phyloP scores from a whole-genome alignment of 2,888 invertebrate genomes.

The Syrphus vitripennis region DNA sequence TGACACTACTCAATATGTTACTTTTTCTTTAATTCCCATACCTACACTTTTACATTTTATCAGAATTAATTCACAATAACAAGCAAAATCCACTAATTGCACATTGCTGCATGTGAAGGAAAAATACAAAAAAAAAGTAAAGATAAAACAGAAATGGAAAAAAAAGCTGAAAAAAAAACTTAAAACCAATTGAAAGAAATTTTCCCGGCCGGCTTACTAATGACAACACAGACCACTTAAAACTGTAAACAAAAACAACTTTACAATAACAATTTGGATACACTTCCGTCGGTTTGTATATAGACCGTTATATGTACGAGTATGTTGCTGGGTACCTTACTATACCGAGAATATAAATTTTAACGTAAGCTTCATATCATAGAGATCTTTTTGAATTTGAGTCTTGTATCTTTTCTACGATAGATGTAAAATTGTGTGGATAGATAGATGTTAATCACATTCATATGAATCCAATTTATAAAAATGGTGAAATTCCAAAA shows the following conservation, averaged over 20 bases:
- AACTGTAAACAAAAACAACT: constrained; percentile 32
- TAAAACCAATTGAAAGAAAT: constrained; percentile 39
- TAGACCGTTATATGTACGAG: not conserved
- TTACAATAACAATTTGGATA: constrained; percentile 23
- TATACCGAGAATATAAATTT: not conserved
- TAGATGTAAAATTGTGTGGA: not conserved
- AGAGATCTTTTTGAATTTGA: not conserved
- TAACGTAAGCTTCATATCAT: not conserved
- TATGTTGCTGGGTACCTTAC: not conserved
- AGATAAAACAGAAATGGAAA: not conserved
- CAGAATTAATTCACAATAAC: constrained; percentile 49
- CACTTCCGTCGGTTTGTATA: constrained; percentile 31
- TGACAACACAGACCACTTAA: constrained; percentile 56
- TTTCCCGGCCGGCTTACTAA: constrained; percentile 49
- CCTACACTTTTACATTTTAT: constrained; percentile 6
- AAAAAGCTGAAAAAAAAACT: not conserved
- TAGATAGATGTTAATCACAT: constrained; percentile 34
- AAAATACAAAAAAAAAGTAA: not conserved
- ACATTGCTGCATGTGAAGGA: constrained; percentile 28
- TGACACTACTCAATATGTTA: constrained; percentile 39
- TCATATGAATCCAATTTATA: constrained; percentile 48
- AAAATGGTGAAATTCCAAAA: constrained; percentile 11
- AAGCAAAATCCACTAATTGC: constrained; percentile 51
- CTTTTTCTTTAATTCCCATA: constrained; percentile 3
- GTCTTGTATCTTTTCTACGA: not conserved